Evolutionary conservation across 2,797 vertebrate genomes (phyloP), one percentile per base, ranked within the genome.

Genomic region (Gymnopithys bicolor): DNA sequence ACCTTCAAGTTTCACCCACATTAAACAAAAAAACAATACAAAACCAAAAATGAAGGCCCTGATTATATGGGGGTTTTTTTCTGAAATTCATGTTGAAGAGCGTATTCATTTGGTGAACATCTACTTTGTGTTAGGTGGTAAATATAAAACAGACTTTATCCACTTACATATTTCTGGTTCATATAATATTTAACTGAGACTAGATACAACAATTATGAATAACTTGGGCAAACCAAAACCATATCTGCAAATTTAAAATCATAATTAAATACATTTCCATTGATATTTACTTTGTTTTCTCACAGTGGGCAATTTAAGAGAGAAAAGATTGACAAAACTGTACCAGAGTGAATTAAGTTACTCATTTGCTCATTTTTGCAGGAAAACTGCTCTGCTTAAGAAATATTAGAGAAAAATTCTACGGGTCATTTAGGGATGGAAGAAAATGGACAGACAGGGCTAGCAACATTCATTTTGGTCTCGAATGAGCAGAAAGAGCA

Each of bases 201-300:
- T 63, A 45, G 14, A 27, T 79, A 83, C 1, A 92, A 60, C 28
- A 28, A 53, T 43, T 49, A 39, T 64, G 64, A 87, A 60, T 63
- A 92, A 89, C 48, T 41, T 23, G 76, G 19, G 64, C 41, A 94
- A 93, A 94, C 14, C 41, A 92, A 95, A 93, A 79, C 33, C 41
- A 5, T 53, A 77, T 25, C 46, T 74, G 2, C 41, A 56, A n/a
- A 53, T 66, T 78, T 41, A 58, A 86, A 77, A 70, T 46, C 39
- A 67, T 70, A 87, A 89, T 77, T 56, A 67, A 84, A 77, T 48
- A 81, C 18, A 39, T 64, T 74, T 46, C 79, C 46, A 75, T 24
- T 37, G 18, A 41, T 30, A 52, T 5, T 62, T 64, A 56, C 9
- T 69, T 66, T n/a, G 7, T 55, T 87, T 74, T 86, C 69, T 45